Conservation (phyloP, 1,140 invertebrate species). For the Trachymyrmex cornetzi region DNA sequence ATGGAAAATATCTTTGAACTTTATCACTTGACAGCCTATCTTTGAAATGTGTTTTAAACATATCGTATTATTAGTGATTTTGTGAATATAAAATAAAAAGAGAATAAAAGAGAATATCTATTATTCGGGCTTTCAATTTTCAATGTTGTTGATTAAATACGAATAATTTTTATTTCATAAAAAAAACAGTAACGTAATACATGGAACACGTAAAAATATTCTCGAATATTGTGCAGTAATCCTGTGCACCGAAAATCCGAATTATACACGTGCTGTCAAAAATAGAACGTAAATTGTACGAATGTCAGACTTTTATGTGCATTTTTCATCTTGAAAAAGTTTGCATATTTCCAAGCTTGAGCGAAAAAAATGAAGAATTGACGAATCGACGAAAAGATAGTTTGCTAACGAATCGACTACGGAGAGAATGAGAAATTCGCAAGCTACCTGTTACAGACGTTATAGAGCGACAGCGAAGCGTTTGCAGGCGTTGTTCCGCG, state of each 20-base stretch:
- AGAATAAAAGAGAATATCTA: not conserved
- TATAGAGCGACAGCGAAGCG: slow-evolving; percentile 39
- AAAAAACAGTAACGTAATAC: too few relatives aligned
- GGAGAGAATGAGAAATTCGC: slow-evolving; percentile 49
- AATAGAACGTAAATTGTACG: not conserved
- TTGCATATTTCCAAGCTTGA: not conserved
- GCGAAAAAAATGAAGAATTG: not conserved
- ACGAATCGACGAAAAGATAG: slow-evolving; percentile 36
- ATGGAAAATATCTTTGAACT: not conserved
- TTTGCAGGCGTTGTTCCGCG: slow-evolving; percentile 34
- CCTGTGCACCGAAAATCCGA: not conserved
- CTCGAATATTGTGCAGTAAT: not conserved
- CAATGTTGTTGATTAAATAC: slow-evolving; percentile 51
- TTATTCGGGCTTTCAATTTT: slow-evolving; percentile 33
- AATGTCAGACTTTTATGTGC: not conserved
- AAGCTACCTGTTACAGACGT: slow-evolving; percentile 53
- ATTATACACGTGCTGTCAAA: not conserved
- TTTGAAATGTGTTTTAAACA: not conserved
- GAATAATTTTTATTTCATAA: slow-evolving; percentile 11
- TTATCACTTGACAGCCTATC: not conserved
- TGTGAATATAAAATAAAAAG: not conserved
- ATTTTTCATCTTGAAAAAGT: not conserved
- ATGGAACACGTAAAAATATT: not conserved
- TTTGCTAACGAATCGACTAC: slow-evolving; percentile 54
- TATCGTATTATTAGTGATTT: not conserved